A percentile compares a stretch with the other conserved stretches of the same genome.
phyloP scores from a whole-genome alignment of 1,140 invertebrate genomes.

The Megalopta genalis region DNA sequence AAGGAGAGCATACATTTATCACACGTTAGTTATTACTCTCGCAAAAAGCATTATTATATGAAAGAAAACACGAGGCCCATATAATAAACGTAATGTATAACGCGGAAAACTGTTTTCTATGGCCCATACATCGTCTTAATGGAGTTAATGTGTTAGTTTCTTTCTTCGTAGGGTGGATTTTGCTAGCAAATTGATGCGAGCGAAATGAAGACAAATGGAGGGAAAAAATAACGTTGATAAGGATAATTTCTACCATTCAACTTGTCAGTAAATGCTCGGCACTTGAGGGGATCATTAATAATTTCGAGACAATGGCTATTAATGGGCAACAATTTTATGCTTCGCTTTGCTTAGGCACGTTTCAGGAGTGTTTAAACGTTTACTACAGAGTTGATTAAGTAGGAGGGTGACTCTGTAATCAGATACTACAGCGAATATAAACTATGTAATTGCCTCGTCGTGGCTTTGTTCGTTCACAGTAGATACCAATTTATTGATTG shows the following conservation, averaged over 20 bases:
- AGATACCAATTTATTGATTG: too few relatives aligned
- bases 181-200: background rate
- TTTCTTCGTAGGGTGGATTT: background rate
- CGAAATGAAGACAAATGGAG: constrained; percentile 13
- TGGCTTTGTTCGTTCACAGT: too few relatives aligned
- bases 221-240: background rate
- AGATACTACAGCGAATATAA: too few relatives aligned
- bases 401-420: too few relatives aligned
- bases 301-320: background rate
- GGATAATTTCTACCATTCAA: background rate
- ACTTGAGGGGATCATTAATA: background rate
- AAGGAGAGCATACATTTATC: too few relatives aligned
- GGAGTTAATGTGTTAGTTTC: constrained; percentile 5
- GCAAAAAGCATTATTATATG: background rate
- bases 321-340: background rate
- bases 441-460: too few relatives aligned
- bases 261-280: background rate
- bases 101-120: constrained; percentile 10
- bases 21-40: constrained; percentile 1
- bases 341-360: background rate
- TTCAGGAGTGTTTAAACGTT: too few relatives aligned
- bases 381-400: too few relatives aligned
- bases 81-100: constrained; percentile 3
- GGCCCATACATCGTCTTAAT: constrained; percentile 22
- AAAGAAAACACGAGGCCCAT: background rate